Evolutionary conservation across 2,888 invertebrate genomes (phyloP).

Genomic region (Endomychus coccineus): DNA sequence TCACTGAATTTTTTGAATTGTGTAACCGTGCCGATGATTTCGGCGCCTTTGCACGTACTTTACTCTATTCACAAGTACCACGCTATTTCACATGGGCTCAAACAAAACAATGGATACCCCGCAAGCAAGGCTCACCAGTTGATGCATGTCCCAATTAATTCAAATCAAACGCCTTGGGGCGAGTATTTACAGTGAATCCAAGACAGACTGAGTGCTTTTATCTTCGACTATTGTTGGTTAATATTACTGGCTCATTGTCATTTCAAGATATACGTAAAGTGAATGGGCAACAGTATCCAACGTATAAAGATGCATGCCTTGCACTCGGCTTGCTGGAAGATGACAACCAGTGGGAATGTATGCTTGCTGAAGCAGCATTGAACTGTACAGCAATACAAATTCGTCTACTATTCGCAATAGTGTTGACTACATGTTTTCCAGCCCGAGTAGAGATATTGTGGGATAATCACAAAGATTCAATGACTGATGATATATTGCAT

Average conservation of each 20-base stretch:
- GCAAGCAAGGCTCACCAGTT: conserved; percentile 27
- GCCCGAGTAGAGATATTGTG: conserved; percentile 23
- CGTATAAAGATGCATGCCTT: conserved; percentile 10
- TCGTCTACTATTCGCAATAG: conserved; percentile 29
- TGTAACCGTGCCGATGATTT: conserved; percentile 19
- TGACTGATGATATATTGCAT: conserved; percentile 23
- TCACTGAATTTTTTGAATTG: conserved; percentile 18
- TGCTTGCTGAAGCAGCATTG: conserved; percentile 15
- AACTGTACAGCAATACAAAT: conserved; percentile 27
- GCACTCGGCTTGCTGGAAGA: conserved; percentile 20
- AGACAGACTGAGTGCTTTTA: conserved; percentile 8
- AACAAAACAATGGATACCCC: conserved; percentile 30
- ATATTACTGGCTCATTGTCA: conserved; percentile 4
- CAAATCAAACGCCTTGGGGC: conserved; percentile 3
- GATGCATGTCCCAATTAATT: conserved; percentile 3
- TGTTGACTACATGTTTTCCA: conserved; percentile 29
- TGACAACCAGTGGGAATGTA: conserved; percentile 18
- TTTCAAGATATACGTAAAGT: conserved; percentile 9
- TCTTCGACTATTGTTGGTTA: conserved; percentile 6
- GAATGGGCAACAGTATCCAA: conserved; percentile 5
- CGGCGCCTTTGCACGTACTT: conserved; percentile 31
- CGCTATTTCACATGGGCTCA: conserved; percentile 17
- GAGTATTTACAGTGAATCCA: conserved; percentile 6
- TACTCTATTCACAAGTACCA: conserved; percentile 34
- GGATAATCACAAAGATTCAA: conserved; percentile 21